Conservation (phyloP, 1,140 invertebrate genomes). For the Atta texana region DNA sequence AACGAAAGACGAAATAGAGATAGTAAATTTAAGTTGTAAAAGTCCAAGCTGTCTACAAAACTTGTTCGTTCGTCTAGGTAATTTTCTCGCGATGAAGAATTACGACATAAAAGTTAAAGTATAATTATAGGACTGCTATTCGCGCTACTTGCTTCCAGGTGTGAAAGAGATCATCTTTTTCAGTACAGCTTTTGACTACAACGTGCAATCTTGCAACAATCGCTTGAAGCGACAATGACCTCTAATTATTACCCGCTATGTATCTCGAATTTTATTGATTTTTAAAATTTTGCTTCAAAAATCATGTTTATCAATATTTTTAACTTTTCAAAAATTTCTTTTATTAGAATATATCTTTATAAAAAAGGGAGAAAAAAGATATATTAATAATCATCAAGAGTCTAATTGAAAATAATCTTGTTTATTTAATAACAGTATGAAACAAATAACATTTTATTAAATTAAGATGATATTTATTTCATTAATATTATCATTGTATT, state of each 20-base stretch:
- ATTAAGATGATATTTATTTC: too few species aligned
- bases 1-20: neutral
- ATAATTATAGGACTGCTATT: slow-evolving; percentile 73
- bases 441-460: too few species aligned
- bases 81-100: slow-evolving; percentile 55
- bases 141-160: slow-evolving; percentile 62
- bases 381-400: too few species aligned
- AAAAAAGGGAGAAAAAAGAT: too few species aligned
- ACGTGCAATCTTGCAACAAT: slow-evolving; percentile 25
- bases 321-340: neutral
- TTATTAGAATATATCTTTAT: neutral
- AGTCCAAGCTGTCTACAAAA: slow-evolving; percentile 8
- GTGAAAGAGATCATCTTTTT: slow-evolving; percentile 14
- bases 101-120: slow-evolving; percentile 77
- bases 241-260: slow-evolving; percentile 17
- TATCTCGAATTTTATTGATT: slow-evolving; percentile 15
- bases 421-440: too few species aligned
- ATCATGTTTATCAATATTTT: neutral
- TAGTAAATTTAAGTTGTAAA: slow-evolving; percentile 42
- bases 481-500: too few species aligned
- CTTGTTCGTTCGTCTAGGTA: neutral
- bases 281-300: neutral
- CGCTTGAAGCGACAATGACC: neutral
- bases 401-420: too few species aligned
- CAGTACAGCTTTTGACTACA: slow-evolving; percentile 20